Base-by-base conservation (phyloP, 2,888 invertebrate genomes). In the Acleris emargana region DNA sequence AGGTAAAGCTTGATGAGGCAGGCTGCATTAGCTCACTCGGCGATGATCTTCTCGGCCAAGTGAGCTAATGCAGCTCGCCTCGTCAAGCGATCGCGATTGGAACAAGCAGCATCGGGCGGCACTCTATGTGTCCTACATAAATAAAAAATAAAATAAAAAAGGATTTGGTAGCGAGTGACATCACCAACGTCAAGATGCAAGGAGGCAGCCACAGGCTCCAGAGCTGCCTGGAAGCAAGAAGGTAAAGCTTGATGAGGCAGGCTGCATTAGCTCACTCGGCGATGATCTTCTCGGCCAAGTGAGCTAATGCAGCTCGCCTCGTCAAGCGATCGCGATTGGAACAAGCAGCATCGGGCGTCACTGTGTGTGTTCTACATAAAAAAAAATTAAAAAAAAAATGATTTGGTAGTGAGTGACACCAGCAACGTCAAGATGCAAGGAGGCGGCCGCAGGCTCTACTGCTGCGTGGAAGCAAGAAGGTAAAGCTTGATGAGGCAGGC, bases 401-500 rank as follows among this genome's bases (percentile, higher is more conserved):
- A n/a, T 22, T 22, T 25, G 28, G 28, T 28, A 9, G 2, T 9
- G 28, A 28, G 1, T 7, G 28, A 7, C 9, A 9, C 9, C 9
- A 28, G 7, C 28, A 28, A 7, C 28, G 32, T 32, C 32, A 32
- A 32, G 32, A 9, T 3, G 32, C 9, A 32, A 32, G 9, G 32
- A 32, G 9, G 32, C 9, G 32, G 32, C 32, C 9, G 1, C 93
- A 94, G 64, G 87, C 94, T 28, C 73, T 96, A 47, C 93, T 92
- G 2, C 82, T 95, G 20, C 93, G 94, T 0, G 93, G 76, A 11
- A 85, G 93, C 6, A 88, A 96, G 64, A 93, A 92, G 50, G 91
- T 97, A 57, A 93, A 94, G 0, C 82, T 97, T 32, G 95, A 96
- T 72, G 95, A 95, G 58, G 93, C 93, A 43, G 93, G 93, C 60